Percentiles rank a stretch among this genome's conserved stretches.
Conservation (phyloP, 1,140 invertebrate species). For the Drosophila sp. region DNA sequence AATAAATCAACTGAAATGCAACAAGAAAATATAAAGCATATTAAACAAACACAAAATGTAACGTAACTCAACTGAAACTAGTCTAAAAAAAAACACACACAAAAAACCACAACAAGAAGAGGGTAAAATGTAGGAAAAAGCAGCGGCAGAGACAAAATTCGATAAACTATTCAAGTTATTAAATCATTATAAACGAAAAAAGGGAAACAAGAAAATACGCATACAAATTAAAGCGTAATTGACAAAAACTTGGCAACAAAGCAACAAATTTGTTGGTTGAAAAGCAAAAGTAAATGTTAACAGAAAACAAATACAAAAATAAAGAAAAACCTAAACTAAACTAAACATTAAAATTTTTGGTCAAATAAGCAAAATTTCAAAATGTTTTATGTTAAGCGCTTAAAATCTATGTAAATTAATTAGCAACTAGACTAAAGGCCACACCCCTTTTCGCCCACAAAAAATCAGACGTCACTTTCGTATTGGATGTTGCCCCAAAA, state of each 20-base stretch:
- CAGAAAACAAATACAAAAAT: neutral
- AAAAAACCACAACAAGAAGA: constrained; percentile 18
- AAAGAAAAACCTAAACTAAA: constrained; percentile 6
- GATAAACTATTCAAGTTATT: constrained; percentile 8
- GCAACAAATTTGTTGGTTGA: constrained; percentile 48
- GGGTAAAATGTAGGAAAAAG: constrained; percentile 52
- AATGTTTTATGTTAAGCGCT: constrained; percentile 74
- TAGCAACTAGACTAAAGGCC: constrained; percentile 46
- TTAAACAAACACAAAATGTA: constrained; percentile 59
- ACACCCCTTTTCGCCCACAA: constrained; percentile 6
- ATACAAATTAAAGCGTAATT: constrained; percentile 33
- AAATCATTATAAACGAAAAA: neutral
- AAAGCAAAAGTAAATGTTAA: constrained; percentile 26
- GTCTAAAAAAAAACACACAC: constrained; percentile 58
- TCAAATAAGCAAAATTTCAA: constrained; percentile 39
- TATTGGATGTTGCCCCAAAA: constrained; percentile 1
- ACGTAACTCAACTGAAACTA: constrained; percentile 80
- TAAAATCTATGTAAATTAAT: constrained; percentile 72
- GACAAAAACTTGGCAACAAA: constrained; percentile 51
- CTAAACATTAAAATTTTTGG: constrained; percentile 29
- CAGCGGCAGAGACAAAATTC: constrained; percentile 52
- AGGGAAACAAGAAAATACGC: neutral
- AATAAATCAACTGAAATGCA: constrained; percentile 32
- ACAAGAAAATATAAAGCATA: constrained; percentile 50
- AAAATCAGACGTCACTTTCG: constrained; percentile 59